phyloP scores from a whole-genome alignment of 2,888 invertebrate species.

The Oligia latruncula region DNA sequence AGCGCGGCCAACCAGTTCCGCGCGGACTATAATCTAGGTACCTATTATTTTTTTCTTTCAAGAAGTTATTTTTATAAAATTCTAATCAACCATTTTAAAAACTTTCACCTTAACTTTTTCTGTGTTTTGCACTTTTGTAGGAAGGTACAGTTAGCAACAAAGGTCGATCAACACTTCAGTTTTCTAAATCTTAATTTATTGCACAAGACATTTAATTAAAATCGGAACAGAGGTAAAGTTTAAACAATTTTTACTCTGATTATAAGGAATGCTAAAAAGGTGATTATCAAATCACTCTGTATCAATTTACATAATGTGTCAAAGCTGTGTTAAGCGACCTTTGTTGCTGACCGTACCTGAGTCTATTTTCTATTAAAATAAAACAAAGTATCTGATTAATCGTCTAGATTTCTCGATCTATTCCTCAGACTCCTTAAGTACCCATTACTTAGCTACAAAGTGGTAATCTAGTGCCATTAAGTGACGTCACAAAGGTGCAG shows the following conservation, averaged over 20 bases:
- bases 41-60: background rate
- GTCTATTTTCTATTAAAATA: background rate
- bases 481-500: conserved; percentile 51
- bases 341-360: background rate
- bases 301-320: too few relatives aligned
- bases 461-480: conserved; percentile 46
- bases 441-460: conserved; percentile 46
- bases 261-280: too few relatives aligned
- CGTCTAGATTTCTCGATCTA: conserved; percentile 22
- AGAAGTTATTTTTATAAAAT: background rate
- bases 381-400: background rate
- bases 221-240: too few relatives aligned
- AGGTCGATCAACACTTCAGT: too few relatives aligned
- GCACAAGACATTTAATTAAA: too few relatives aligned
- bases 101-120: background rate
- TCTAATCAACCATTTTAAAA: background rate
- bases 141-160: background rate
- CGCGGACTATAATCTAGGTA: too few relatives aligned
- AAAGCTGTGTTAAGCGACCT: too few relatives aligned
- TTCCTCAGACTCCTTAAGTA: conserved; percentile 34
- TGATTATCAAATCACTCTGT: too few relatives aligned
- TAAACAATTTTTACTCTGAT: too few relatives aligned
- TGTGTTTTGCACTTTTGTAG: background rate
- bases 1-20: too few relatives aligned
- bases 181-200: too few relatives aligned